Conservation (phyloP, 2,797 vertebrate genomes). For the Microchirus variegatus region DNA sequence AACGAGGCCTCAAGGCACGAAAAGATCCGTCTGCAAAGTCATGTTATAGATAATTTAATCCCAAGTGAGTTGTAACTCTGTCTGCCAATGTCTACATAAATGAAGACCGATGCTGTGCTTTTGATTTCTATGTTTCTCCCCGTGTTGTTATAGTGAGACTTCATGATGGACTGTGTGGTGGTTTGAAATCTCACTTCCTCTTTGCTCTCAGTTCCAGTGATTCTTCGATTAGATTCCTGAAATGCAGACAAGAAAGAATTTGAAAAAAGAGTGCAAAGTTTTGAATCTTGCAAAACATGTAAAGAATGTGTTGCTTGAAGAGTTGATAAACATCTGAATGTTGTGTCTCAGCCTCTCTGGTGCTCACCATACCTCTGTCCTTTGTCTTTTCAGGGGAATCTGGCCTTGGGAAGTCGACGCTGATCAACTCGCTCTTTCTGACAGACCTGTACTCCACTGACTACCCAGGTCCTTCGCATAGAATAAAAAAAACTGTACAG, state of each 20-base stretch:
- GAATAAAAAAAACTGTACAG: constrained; percentile 98
- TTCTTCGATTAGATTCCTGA: constrained; percentile 61
- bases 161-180: constrained; percentile 16
- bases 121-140: constrained; percentile 15
- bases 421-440: constrained; percentile 98
- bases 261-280: constrained; percentile 37
- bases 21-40: neutral
- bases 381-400: constrained; percentile 88
- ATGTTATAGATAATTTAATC: neutral
- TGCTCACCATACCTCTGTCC: constrained; percentile 31
- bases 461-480: constrained; percentile 94
- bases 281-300: constrained; percentile 48
- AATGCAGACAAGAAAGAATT: constrained; percentile 61
- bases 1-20: neutral
- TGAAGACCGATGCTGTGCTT: neutral
- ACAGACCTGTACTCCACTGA: constrained; percentile 96
- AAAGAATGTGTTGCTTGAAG: constrained; percentile 45
- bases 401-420: constrained; percentile 94
- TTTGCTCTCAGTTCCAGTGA: constrained; percentile 35
- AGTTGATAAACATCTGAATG: constrained; percentile 56
- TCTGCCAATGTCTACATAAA: neutral
- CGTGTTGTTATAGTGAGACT: constrained; percentile 15
- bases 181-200: constrained; percentile 27
- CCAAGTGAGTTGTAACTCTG: neutral
- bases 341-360: constrained; percentile 36